These are phyloP conservation scores for Pteropus rufus DNA, from an alignment of 2,797 vertebrate genomes.

Conservation along the genomic window DNA sequence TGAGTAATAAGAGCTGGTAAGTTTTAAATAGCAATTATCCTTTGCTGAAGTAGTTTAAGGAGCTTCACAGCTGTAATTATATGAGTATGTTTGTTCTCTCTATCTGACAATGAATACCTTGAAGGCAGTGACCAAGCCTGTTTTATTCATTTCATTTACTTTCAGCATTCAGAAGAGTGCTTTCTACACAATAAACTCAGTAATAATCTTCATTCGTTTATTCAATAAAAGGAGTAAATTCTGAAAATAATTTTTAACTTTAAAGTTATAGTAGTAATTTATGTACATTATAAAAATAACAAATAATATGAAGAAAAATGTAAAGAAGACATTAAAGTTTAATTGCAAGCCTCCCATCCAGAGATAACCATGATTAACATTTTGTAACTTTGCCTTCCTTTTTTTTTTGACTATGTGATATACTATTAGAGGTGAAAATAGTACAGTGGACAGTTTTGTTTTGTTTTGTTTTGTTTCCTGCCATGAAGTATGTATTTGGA, in stretches of 20 bases:
- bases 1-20: background rate
- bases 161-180: background rate
- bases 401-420: background rate
- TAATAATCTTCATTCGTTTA: background rate
- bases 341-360: background rate
- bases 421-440: background rate
- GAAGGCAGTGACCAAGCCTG: background rate
- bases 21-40: background rate
- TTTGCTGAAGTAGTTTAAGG: constrained; percentile 8
- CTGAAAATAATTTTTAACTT: background rate
- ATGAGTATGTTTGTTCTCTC: background rate
- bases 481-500: background rate
- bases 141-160: background rate
- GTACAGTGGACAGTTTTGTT: background rate
- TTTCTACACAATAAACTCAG: background rate
- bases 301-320: background rate
- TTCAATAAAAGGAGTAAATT: background rate
- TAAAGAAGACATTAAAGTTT: background rate
- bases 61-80: background rate
- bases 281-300: background rate
- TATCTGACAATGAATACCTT: background rate
- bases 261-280: background rate
- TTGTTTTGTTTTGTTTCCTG: background rate
- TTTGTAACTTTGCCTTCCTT: background rate
- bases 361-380: background rate